Evolutionary conservation across 2,888 invertebrate genomes (phyloP).

Genomic region (Pollenia griseotomentosa): DNA sequence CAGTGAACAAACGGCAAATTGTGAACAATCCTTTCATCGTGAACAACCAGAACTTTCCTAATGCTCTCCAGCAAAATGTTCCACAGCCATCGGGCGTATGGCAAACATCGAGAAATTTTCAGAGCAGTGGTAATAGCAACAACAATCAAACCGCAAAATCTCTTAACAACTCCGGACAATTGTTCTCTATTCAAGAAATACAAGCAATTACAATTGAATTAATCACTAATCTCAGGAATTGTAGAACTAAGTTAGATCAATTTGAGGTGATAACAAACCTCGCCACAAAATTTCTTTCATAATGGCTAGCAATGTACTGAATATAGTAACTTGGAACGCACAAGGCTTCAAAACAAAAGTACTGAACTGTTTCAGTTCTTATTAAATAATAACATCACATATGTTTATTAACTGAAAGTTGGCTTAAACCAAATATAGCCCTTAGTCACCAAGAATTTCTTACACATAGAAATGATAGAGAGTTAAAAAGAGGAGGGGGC

Average conservation of each 20-base stretch:
- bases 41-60: neutral
- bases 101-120: neutral
- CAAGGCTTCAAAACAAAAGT: constrained; percentile 3
- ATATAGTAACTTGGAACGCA: constrained; percentile 1
- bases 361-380: constrained; percentile 10
- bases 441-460: neutral
- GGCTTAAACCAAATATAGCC: constrained; percentile 19
- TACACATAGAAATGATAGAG: no score
- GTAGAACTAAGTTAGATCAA: constrained; percentile 11
- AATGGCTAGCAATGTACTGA: constrained; percentile 1
- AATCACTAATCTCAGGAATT: constrained; percentile 3
- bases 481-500: no score
- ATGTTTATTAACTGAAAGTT: constrained; percentile 21
- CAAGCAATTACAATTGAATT: neutral
- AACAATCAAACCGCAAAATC: neutral
- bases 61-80: constrained; percentile 1
- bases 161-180: neutral
- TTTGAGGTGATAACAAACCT: constrained; percentile 12
- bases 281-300: constrained; percentile 11
- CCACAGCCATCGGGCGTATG: neutral
- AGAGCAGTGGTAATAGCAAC: neutral
- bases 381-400: neutral
- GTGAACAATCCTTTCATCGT: neutral
- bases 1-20: neutral
- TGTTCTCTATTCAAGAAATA: constrained; percentile 7